These are phyloP conservation scores for Emberiza fucata DNA, from an alignment of 2,113 vertebrate species.

Conservation along the genomic window DNA sequence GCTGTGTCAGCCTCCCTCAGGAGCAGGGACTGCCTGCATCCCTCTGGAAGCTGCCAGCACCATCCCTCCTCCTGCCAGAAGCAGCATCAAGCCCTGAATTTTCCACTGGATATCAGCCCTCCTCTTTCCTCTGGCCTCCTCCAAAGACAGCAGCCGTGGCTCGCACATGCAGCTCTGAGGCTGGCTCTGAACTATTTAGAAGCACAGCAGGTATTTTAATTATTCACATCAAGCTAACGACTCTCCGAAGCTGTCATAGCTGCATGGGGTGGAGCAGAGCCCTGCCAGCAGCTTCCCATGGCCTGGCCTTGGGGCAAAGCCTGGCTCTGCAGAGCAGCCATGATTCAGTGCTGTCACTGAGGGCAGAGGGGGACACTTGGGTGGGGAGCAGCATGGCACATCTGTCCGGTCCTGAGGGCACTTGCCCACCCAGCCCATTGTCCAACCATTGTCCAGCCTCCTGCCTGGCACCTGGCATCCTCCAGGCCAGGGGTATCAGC, in stretches of 20 bases:
- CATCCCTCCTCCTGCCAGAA: neutral
- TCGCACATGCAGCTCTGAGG: neutral
- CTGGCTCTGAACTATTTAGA: slow-evolving; percentile 49
- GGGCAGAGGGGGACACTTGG: neutral
- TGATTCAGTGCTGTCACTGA: neutral
- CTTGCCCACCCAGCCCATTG: neutral
- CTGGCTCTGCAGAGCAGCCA: neutral
- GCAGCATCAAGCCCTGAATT: neutral
- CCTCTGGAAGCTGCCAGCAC: neutral
- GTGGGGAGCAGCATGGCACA: neutral
- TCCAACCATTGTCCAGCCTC: neutral
- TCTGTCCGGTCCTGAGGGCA: rapidly evolving
- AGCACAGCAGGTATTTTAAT: slow-evolving; percentile 66
- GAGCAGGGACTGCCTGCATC: neutral
- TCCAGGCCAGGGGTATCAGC: neutral
- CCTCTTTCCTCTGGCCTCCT: neutral
- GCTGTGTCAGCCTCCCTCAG: neutral
- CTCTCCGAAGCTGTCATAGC: neutral
- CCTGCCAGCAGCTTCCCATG: neutral
- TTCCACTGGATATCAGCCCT: neutral
- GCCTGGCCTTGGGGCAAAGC: neutral
- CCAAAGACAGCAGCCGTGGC: slow-evolving; percentile 2
- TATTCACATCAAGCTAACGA: slow-evolving; percentile 46
- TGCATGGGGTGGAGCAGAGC: neutral
- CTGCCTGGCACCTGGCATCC: neutral